Base-by-base conservation (phyloP, 2,888 invertebrate genomes). In the Leptinotarsa peninsularis region DNA sequence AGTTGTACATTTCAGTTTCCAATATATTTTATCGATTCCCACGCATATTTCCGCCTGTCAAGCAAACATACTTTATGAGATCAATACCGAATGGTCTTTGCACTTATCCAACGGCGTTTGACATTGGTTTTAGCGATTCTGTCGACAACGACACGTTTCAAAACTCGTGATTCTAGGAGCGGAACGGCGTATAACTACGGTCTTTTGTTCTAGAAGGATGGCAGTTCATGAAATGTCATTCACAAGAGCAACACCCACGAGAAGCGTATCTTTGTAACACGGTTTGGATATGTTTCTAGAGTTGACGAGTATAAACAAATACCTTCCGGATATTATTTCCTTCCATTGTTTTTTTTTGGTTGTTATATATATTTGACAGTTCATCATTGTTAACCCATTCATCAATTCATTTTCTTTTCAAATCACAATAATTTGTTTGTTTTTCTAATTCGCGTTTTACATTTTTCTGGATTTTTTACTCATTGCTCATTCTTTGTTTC, bases 141-240 rank as follows among this genome's bases (percentile, higher is more conserved):
- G 54, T 17, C 50, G 49, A 63, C 58, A 60, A 23, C 27, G n/a
- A 58, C 76, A 76, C 76, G 76, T 76, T 76, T 70, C 67, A 67
- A 67, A 69, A 71, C 71, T 52, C 73, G 76, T 76, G 76, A 18
- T 76, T 49, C 15, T 56, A 72, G 73, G 73, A 66, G 73, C 75
- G 76, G 63, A 33, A 63, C 27, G 27, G n/a, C 18, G 73, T 23
- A 27, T 15, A 13, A 56, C 56, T 71, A 54, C n/a, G 50, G 60
- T 66, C 66, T 71, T 67, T 69, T 43, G 68, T 66, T 60, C 50
- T 10, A 69, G 58, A 67, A 76, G 76, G 73, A 71, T 71, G 73
- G 63, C 73, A 71, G 76, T 73, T 76, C 76, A 76, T 43, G 76
- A 73, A 73, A 72, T 68, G 72, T 52, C 72, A 71, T 72, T 75